Conservation (phyloP, 2,797 vertebrate species). For the Tapirus indicus region DNA sequence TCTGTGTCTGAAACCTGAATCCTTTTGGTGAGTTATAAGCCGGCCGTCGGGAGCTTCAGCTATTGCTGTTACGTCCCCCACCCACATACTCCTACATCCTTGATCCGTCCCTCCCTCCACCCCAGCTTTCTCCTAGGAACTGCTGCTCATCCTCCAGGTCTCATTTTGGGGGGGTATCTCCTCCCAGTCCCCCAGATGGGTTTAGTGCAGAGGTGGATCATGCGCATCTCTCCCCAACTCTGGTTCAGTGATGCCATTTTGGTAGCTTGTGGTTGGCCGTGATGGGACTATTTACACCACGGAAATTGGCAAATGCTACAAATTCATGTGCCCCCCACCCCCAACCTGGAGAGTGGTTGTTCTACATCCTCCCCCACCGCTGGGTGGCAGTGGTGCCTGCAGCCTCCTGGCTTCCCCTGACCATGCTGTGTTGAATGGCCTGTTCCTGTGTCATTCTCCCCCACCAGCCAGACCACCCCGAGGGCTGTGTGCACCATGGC, state of each 20-base stretch:
- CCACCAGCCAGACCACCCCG: neutral
- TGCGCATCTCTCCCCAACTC: rapidly evolving
- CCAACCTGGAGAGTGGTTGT: neutral
- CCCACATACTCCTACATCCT: neutral
- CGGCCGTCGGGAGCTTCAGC: too few relatives aligned
- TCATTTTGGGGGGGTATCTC: neutral
- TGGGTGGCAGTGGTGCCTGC: rapidly evolving
- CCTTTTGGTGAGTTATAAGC: rapidly evolving
- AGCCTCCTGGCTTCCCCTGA: neutral
- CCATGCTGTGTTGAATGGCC: rapidly evolving
- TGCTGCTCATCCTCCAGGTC: neutral
- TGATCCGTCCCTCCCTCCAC: rapidly evolving
- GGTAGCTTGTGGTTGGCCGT: rapidly evolving
- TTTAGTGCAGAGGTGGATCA: rapidly evolving
- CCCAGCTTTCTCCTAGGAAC: neutral
- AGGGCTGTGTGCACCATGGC: neutral
- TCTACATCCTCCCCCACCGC: neutral
- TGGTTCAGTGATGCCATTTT: rapidly evolving
- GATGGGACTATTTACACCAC: neutral
- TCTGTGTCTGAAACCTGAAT: neutral
- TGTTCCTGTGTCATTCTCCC: neutral
- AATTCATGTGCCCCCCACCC: rapidly evolving
- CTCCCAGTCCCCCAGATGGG: neutral
- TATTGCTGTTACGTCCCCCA: rapidly evolving
- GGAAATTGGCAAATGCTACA: neutral